Conservation (phyloP, 1,140 invertebrate species). For the Neodiprion virginianus region DNA sequence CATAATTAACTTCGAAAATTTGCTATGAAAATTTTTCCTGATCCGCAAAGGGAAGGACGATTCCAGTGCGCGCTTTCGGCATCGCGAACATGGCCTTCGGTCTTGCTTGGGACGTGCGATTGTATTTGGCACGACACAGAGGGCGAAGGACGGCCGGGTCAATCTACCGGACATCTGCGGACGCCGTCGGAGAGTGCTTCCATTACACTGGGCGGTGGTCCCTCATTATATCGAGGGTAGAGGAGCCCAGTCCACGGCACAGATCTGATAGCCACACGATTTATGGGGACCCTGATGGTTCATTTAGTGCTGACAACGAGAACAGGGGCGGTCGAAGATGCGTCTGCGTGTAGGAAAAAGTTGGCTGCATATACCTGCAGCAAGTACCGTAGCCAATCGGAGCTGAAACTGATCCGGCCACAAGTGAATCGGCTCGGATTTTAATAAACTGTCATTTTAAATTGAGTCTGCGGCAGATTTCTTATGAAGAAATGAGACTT, state of each 20-base stretch:
- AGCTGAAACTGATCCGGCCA: too few relatives aligned
- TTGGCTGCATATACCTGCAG: too few relatives aligned
- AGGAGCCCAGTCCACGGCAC: conserved; percentile 32
- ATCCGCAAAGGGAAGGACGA: too few relatives aligned
- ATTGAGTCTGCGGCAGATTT: too few relatives aligned
- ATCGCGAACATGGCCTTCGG: too few relatives aligned
- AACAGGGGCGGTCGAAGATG: conserved; percentile 15
- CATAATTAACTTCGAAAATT: too few relatives aligned
- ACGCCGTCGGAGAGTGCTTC: conserved; percentile 37
- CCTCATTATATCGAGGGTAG: conserved; percentile 49
- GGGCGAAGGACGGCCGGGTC: conserved; percentile 20
- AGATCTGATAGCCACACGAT: conserved; percentile 50
- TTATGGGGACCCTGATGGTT: conserved; percentile 51
- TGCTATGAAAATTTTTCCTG: too few relatives aligned
- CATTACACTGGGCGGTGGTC: conserved; percentile 50
- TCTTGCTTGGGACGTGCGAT: neutral
- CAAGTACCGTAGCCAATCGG: too few relatives aligned
- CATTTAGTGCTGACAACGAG: conserved; percentile 48
- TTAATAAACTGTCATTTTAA: too few relatives aligned
- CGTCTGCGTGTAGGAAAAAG: conserved; percentile 6
- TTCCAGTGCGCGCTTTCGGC: too few relatives aligned
- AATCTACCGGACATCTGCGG: conserved; percentile 39
- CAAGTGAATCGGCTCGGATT: too few relatives aligned
- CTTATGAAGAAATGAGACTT: too few relatives aligned
- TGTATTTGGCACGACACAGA: neutral